phyloP scores from a whole-genome alignment of 1,140 invertebrate species.

The Acromyrmex echinatior region DNA sequence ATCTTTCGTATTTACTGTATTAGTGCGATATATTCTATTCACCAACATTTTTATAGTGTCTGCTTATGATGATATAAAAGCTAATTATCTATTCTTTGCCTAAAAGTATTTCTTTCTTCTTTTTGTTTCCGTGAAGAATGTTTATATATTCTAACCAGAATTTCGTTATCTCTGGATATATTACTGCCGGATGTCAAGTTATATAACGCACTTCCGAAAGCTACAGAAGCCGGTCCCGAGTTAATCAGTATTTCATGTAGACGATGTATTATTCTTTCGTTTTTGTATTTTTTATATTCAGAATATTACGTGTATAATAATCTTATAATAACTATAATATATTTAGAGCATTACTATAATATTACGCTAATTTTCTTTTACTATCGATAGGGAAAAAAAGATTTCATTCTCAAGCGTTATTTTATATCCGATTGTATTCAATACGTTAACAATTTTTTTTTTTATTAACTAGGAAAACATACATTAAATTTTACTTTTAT shows the following conservation, averaged over 20 bases:
- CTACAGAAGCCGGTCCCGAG: background rate
- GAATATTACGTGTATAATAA: too few species aligned
- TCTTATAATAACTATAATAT: too few species aligned
- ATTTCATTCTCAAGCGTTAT: background rate
- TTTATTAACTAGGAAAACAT: background rate
- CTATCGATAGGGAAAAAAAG: background rate
- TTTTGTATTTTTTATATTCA: background rate
- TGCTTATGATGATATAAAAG: background rate
- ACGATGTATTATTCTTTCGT: background rate
- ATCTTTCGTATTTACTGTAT: conserved; percentile 13
- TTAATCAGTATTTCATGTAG: conserved; percentile 43
- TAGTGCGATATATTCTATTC: background rate
- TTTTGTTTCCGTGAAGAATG: conserved; percentile 42
- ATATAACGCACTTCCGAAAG: conserved; percentile 39
- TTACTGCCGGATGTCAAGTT: conserved; percentile 31
- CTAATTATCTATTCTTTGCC: conserved; percentile 47
- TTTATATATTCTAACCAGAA: background rate
- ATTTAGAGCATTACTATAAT: background rate
- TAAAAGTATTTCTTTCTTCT: conserved; percentile 2
- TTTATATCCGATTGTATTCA: background rate
- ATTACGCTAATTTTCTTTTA: conserved; percentile 1
- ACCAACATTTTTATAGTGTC: background rate
- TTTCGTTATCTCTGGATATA: conserved; percentile 28
- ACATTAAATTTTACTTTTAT: background rate
- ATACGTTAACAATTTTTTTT: background rate